Percentiles rank a stretch among this genome's conserved stretches.
Conservation (phyloP, 1,140 invertebrate genomes). For the Danaus melanippus region DNA sequence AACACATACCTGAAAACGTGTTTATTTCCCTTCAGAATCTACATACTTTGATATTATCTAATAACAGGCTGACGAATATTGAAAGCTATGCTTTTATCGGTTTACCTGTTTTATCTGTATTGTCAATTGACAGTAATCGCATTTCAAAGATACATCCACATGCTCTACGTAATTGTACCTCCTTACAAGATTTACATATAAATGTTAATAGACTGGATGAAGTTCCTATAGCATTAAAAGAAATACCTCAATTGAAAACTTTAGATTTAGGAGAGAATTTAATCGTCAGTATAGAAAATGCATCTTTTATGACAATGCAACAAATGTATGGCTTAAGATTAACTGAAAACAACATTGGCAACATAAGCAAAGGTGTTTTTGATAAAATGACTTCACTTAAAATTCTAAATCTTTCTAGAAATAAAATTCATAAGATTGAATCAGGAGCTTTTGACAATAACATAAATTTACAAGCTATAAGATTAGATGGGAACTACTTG, state of each 20-base stretch:
- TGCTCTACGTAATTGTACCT: constrained; percentile 87
- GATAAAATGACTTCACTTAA: constrained; percentile 86
- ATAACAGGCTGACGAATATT: constrained; percentile 86
- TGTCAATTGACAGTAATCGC: constrained; percentile 89
- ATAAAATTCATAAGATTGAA: constrained; percentile 89
- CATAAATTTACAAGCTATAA: constrained; percentile 86
- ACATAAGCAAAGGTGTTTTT: constrained; percentile 87
- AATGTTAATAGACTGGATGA: constrained; percentile 88
- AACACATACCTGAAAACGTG: constrained; percentile 85
- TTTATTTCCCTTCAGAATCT: constrained; percentile 86
- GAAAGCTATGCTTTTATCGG: constrained; percentile 85
- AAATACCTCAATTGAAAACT: constrained; percentile 86
- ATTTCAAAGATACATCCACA: constrained; percentile 84
- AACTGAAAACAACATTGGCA: constrained; percentile 91
- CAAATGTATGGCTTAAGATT: constrained; percentile 87
- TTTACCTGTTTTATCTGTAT: constrained; percentile 81
- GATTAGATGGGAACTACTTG: constrained; percentile 90
- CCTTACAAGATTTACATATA: constrained; percentile 89
- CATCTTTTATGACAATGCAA: constrained; percentile 84
- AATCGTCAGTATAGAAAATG: constrained; percentile 86
- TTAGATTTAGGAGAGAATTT: constrained; percentile 92
- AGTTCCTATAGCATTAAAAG: constrained; percentile 87
- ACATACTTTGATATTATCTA: constrained; percentile 87
- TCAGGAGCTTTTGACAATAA: constrained; percentile 88
- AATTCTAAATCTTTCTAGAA: constrained; percentile 90